Conservation (phyloP, 30 jellyfish, hydroid and myxozoan species). For the Catostylus mosaicus region DNA sequence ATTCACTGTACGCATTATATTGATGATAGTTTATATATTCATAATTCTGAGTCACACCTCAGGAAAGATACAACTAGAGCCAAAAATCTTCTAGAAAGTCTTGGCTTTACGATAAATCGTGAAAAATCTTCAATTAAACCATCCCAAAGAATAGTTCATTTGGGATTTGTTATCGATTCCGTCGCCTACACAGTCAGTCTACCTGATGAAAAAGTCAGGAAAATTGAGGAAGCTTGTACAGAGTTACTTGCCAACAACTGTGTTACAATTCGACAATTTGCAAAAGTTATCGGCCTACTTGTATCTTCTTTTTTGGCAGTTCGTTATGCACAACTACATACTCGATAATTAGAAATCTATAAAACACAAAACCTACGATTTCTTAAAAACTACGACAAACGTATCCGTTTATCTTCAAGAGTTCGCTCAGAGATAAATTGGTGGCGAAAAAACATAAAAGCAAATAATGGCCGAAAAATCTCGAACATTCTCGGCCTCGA, state of each 20-base stretch:
- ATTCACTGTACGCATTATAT: neutral
- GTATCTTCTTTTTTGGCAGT: neutral
- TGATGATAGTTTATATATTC: neutral
- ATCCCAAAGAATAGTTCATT: neutral
- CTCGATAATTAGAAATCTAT: neutral
- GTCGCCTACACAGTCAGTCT: neutral
- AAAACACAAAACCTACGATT: neutral
- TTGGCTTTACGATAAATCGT: constrained; percentile 33
- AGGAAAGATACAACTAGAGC: neutral
- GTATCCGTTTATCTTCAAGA: neutral
- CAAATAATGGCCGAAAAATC: neutral
- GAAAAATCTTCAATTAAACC: constrained; percentile 28
- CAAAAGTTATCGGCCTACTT: neutral
- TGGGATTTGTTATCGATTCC: constrained; percentile 11
- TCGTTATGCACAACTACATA: neutral
- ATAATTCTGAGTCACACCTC: neutral
- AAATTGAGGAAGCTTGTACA: neutral
- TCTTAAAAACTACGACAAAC: neutral
- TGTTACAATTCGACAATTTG: neutral
- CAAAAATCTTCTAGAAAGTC: neutral
- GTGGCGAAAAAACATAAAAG: neutral
- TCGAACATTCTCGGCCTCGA: neutral
- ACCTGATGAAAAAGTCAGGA: constrained; percentile 1
- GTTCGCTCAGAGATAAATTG: neutral
- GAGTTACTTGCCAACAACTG: neutral